Evolutionary conservation across 2,113 vertebrate species (phyloP).

Genomic region (Phocoena sinus): DNA sequence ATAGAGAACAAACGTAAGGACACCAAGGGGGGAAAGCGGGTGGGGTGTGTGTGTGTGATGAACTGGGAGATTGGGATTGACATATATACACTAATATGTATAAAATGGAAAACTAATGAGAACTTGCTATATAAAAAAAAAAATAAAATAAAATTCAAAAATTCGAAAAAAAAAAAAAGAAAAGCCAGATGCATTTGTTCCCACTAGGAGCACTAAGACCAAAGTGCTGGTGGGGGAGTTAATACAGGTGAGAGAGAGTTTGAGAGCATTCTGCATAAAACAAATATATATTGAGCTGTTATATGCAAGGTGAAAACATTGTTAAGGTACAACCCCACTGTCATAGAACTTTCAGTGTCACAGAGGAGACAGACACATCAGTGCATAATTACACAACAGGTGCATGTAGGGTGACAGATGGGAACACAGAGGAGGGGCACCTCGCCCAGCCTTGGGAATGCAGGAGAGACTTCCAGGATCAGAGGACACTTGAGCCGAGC

Average conservation of each 20-base stretch:
- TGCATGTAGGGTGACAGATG: background rate
- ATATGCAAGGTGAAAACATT: background rate
- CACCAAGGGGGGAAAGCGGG: no score
- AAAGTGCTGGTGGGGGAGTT: no score
- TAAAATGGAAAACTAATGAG: no score
- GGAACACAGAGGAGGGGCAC: background rate
- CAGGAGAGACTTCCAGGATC: background rate
- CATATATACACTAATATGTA: no score
- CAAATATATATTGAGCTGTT: background rate
- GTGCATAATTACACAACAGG: background rate
- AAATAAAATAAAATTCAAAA: no score
- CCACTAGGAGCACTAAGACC: fast-evolving
- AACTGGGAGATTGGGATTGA: no score
- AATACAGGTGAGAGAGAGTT: background rate
- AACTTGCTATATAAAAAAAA: no score
- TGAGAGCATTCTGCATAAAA: background rate
- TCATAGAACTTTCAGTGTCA: background rate
- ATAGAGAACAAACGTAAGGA: no score
- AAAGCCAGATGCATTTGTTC: background rate
- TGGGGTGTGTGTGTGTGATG: no score
- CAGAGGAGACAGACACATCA: background rate
- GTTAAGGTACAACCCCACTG: background rate
- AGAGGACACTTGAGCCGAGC: background rate
- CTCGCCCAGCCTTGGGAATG: background rate
- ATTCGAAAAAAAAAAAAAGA: no score